Conservation (phyloP, 2,113 vertebrate species). For the Serinus canaria region DNA sequence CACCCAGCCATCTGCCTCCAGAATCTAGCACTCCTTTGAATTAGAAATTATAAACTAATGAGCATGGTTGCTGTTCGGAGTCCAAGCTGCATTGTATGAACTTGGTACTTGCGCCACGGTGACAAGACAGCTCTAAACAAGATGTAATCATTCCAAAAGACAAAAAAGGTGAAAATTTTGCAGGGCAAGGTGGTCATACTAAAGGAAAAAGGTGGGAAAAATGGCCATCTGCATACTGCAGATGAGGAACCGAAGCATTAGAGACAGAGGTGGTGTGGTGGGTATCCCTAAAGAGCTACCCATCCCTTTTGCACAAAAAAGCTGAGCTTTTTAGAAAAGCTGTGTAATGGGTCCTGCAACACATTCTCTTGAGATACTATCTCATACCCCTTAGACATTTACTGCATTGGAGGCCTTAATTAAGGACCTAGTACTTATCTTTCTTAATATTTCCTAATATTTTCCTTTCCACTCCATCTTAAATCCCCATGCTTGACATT, state of each 20-base stretch:
- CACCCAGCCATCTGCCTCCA: neutral
- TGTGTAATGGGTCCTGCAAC: neutral
- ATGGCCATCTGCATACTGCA: neutral
- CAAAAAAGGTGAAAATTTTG: neutral
- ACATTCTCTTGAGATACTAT: neutral
- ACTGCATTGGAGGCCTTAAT: neutral
- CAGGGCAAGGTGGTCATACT: neutral
- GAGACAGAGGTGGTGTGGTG: neutral
- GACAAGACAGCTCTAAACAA: neutral
- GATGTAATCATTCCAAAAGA: neutral
- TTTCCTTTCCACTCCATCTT: neutral
- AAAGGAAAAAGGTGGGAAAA: neutral
- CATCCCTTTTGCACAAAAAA: neutral
- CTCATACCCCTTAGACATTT: neutral
- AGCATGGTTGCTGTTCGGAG: neutral
- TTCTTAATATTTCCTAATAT: neutral
- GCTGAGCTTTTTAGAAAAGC: neutral
- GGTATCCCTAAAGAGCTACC: neutral
- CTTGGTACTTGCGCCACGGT: fast-evolving
- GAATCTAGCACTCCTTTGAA: neutral
- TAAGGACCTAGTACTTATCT: neutral
- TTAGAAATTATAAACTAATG: neutral
- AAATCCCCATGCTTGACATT: neutral
- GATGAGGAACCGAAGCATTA: neutral
- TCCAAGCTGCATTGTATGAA: neutral